Conservation (phyloP, 1,140 invertebrate species). For the Drosophila paulistorum region DNA sequence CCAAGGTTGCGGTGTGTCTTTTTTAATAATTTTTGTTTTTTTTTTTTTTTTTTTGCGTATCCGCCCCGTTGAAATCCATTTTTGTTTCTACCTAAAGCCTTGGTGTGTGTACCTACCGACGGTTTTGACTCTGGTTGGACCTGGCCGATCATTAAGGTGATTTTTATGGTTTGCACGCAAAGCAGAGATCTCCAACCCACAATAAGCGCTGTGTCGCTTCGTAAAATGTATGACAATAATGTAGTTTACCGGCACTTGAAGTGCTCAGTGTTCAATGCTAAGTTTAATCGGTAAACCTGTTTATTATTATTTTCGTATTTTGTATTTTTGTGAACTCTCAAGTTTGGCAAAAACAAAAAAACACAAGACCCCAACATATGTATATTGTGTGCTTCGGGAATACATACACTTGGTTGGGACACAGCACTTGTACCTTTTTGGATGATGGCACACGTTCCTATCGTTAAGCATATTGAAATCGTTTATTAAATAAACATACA, state of each 20-base stretch:
- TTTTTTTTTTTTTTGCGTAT: conserved; percentile 21
- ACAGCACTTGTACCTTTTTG: not conserved
- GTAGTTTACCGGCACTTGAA: conserved; percentile 16
- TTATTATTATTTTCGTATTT: conserved; percentile 1
- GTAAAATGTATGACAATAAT: conserved; percentile 15
- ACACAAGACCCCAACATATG: not conserved
- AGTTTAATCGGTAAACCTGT: conserved; percentile 15
- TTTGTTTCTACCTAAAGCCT: conserved; percentile 9
- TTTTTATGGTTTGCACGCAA: conserved; percentile 54
- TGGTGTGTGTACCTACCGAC: not conserved
- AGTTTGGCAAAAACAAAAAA: not conserved
- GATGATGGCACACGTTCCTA: not conserved
- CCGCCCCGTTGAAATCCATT: conserved; percentile 30
- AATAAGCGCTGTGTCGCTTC: conserved; percentile 19
- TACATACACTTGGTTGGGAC: not conserved
- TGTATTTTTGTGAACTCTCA: conserved; percentile 5
- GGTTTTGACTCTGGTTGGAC: conserved; percentile 32
- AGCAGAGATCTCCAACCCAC: conserved; percentile 43
- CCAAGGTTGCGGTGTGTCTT: conserved; percentile 27
- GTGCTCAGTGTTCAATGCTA: conserved; percentile 16
- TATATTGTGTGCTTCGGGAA: not conserved
- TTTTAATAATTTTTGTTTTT: not conserved
- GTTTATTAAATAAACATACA: conserved; percentile 16
- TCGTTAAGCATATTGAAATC: conserved; percentile 6
- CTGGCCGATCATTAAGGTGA: conserved; percentile 47